Evolutionary conservation across 2,797 vertebrate genomes (phyloP), one percentile per base, ranked within the genome.

Genomic region (Epinephelus coioides): DNA sequence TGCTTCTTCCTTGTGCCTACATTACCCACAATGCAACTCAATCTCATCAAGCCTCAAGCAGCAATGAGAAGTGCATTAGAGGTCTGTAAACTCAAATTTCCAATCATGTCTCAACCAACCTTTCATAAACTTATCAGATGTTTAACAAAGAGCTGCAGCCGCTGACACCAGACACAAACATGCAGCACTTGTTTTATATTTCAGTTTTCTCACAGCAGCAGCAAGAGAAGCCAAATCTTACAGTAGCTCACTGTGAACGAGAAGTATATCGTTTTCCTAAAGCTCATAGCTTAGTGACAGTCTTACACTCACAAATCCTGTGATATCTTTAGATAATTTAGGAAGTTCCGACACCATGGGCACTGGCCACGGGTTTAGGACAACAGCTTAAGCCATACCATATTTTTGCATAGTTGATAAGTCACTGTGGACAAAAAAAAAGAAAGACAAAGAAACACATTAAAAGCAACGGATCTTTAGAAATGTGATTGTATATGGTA

Each of bases 381-480:
- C 53, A 85, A 73, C 69, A 81, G 77, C 55, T 65, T 53, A 81
- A 79, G 74, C 69, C 62, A 43, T 68, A 53, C 59, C 21, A 9
- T 78, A 56, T 57, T 66, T 75, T 85, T 92, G 88, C 90, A 91
- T 90, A 92, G 89, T 86, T 65, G 38, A 79, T 27, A 68, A 49
- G 53, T 79, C 67, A 70, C 44, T 67, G 54, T 59, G 55, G 61
- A 50, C 18, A 15, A 47, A 66, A 23, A n/a, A 69, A 46, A 27
- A 38, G 43, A 38, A 15, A 18, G 5, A 63, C 27, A 43, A 6
- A 43, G 0, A 49, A 49, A 68, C 18, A 77, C 57, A 83, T 34
- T 60, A 14, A 61, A 44, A 43, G 11, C 11, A 12, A 34, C 7
- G 7, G 34, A 34, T 34, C 34, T 34, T 34, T 34, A 34, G 34